Conservation (phyloP, 2,797 vertebrate species). For the Tolypeutes matacus region DNA sequence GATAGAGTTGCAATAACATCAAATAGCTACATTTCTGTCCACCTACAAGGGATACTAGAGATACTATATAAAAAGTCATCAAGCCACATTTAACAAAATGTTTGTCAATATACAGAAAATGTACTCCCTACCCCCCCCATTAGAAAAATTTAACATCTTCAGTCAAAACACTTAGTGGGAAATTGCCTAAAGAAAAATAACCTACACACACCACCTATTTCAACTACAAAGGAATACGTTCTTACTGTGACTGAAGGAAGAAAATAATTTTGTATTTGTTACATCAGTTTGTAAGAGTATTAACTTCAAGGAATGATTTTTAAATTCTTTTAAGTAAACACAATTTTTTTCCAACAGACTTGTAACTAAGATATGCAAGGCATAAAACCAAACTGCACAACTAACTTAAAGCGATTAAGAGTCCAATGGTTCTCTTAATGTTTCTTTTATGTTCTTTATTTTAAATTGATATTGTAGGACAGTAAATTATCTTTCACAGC, state of each 20-base stretch:
- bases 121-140: constrained; percentile 72
- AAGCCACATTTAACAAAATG: constrained; percentile 72
- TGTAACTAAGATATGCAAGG: constrained; percentile 74
- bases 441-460: constrained; percentile 80
- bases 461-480: constrained; percentile 79
- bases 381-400: constrained; percentile 72
- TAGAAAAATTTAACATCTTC: constrained; percentile 82
- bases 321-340: constrained; percentile 55
- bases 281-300: constrained; percentile 63
- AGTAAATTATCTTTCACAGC: constrained; percentile 82
- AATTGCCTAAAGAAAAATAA: constrained; percentile 67
- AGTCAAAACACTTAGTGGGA: constrained; percentile 76
- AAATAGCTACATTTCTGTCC: constrained; percentile 63
- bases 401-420: constrained; percentile 73
- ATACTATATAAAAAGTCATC: constrained; percentile 70
- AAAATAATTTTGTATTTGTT: constrained; percentile 60
- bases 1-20: constrained; percentile 69
- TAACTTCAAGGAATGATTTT: constrained; percentile 71
- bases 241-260: constrained; percentile 60
- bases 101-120: constrained; percentile 77
- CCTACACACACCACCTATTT: constrained; percentile 64
- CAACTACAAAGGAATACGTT: constrained; percentile 78
- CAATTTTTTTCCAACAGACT: constrained; percentile 54
- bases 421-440: constrained; percentile 68
- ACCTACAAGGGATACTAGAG: constrained; percentile 67